A percentile compares a stretch with the other conserved stretches of the same genome.
Conservation (phyloP, 64 coral and sea anemone species). For the Stichodactyla helianthus region DNA sequence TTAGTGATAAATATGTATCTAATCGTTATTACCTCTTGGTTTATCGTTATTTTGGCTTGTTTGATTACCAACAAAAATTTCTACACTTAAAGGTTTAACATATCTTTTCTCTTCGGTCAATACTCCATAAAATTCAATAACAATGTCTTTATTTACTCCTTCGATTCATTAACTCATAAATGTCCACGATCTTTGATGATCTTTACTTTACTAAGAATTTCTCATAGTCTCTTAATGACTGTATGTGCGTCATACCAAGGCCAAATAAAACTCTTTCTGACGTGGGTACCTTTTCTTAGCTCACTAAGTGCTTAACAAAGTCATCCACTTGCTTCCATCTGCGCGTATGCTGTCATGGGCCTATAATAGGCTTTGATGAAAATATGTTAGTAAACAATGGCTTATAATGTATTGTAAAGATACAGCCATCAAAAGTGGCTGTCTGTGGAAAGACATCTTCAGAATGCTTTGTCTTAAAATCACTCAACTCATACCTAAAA, state of each 20-base stretch:
- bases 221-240: background rate
- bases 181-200: background rate
- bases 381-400: background rate
- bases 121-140: conserved; percentile 3
- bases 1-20: background rate
- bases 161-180: background rate
- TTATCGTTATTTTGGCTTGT: conserved; percentile 3
- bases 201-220: background rate
- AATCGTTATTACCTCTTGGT: background rate
- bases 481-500: background rate
- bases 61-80: background rate
- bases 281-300: background rate
- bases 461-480: background rate
- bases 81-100: background rate
- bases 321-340: background rate
- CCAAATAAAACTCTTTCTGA: background rate
- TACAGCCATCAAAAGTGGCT: background rate
- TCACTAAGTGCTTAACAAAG: background rate
- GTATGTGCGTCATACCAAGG: background rate
- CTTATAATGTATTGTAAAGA: background rate
- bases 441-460: background rate
- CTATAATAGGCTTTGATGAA: background rate
- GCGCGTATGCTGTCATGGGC: too few relatives aligned
- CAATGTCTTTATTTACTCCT: background rate
- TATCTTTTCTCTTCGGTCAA: background rate